phyloP scores from a whole-genome alignment of 2,797 vertebrate species.

The Pachyuromys duprasi region DNA sequence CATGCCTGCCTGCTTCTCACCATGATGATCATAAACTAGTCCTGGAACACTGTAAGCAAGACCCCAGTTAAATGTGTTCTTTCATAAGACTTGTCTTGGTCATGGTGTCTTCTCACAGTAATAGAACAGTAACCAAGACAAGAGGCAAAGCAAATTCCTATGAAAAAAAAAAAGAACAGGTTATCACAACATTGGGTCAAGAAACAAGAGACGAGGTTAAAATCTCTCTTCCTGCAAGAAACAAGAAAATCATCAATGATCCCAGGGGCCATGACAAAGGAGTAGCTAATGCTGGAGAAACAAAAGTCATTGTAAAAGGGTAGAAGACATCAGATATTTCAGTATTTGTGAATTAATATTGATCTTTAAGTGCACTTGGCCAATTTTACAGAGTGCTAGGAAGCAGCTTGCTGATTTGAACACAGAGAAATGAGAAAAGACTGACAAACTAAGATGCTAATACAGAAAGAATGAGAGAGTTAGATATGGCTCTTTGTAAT shows the following conservation, averaged over 20 bases:
- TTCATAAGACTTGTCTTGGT: neutral
- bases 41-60: neutral
- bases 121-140: neutral
- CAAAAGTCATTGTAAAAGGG: neutral
- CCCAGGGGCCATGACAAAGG: neutral
- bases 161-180: neutral
- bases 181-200: neutral
- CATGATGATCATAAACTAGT: neutral
- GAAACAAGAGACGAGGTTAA: neutral
- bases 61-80: neutral
- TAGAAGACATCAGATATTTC: neutral
- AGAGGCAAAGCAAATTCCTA: neutral
- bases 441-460: neutral
- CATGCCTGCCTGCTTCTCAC: neutral
- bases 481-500: neutral
- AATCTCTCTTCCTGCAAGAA: neutral
- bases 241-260: neutral
- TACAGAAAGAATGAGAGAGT: neutral
- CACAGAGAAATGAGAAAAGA: conserved; percentile 18
- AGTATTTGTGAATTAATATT: neutral
- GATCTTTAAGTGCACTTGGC: neutral
- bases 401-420: neutral
- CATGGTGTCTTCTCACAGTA: neutral
- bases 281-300: neutral
- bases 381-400: neutral